Conservation (phyloP, 2,113 vertebrate genomes). For the Protobothrops mucrosquamatus region DNA sequence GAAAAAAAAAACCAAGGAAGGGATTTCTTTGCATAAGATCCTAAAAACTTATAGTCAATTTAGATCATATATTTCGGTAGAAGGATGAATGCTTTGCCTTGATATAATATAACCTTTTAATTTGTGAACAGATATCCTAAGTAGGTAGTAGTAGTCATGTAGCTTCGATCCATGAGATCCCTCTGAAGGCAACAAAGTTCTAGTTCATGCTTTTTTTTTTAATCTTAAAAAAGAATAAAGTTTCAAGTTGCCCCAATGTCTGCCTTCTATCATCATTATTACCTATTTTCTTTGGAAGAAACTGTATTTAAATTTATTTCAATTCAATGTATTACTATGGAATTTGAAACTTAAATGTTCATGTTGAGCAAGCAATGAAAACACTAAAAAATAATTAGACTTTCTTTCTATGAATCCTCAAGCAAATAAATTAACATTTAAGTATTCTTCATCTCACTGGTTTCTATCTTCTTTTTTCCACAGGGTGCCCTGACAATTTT, state of each 20-base stretch:
- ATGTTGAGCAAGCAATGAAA: conserved; percentile 42
- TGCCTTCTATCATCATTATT: not conserved
- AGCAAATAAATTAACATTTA: conserved; percentile 66
- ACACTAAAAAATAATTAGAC: conserved; percentile 57
- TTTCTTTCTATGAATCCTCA: conserved; percentile 55
- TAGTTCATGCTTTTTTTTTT: not conserved
- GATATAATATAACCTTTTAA: not conserved
- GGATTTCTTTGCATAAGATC: not conserved
- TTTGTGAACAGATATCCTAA: not conserved
- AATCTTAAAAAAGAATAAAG: not conserved
- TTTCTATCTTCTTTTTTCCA: conserved; percentile 50
- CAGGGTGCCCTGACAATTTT: conserved; percentile 84
- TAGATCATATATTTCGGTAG: not conserved
- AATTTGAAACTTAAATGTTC: conserved; percentile 48
- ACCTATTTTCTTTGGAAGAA: accelerated
- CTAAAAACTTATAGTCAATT: not conserved
- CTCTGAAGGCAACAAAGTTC: not conserved
- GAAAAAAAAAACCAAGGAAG: not conserved
- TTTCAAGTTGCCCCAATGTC: conserved; percentile 7
- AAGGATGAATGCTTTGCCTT: not conserved
- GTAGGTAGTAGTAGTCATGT: not conserved
- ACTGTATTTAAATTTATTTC: not conserved
- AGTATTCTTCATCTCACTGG: conserved; percentile 56
- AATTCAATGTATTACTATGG: not conserved
- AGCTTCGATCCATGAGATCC: not conserved